Evolutionary conservation across 2,113 vertebrate genomes (phyloP).

Genomic region (Poecile atricapillus): DNA sequence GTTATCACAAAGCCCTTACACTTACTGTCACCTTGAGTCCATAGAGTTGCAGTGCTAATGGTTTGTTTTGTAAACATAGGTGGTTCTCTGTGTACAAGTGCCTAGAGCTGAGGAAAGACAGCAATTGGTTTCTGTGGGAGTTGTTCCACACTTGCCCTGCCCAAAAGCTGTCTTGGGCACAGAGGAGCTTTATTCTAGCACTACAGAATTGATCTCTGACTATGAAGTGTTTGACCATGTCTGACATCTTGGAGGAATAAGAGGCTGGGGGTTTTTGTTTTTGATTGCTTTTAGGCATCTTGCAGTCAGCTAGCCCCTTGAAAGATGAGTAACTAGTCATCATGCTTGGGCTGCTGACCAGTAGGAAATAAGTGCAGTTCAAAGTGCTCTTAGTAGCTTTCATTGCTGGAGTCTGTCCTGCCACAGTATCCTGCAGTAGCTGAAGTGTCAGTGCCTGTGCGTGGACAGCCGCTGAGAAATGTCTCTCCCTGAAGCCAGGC

Average conservation of each 20-base stretch:
- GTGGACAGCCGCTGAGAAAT: not conserved
- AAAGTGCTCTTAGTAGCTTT: not conserved
- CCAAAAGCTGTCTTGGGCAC: fast-evolving
- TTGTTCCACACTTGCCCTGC: not conserved
- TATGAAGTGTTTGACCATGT: not conserved
- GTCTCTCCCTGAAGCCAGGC: not conserved
- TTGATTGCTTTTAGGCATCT: not conserved
- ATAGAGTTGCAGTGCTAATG: not conserved
- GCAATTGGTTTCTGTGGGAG: not conserved
- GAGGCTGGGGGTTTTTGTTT: fast-evolving
- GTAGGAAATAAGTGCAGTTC: not conserved
- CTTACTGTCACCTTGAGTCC: not conserved
- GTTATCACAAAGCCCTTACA: not conserved
- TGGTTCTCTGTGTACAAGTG: not conserved
- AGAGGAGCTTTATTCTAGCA: not conserved
- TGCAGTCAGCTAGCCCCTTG: not conserved
- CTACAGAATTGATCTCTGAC: not conserved
- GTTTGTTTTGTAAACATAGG: not conserved
- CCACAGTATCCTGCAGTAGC: not conserved
- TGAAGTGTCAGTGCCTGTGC: not conserved
- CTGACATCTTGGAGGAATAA: not conserved
- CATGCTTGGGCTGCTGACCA: not conserved
- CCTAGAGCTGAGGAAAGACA: not conserved
- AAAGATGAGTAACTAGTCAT: not conserved
- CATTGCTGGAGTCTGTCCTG: not conserved